phyloP scores from a whole-genome alignment of 2,797 vertebrate genomes.

The Avahi laniger region DNA sequence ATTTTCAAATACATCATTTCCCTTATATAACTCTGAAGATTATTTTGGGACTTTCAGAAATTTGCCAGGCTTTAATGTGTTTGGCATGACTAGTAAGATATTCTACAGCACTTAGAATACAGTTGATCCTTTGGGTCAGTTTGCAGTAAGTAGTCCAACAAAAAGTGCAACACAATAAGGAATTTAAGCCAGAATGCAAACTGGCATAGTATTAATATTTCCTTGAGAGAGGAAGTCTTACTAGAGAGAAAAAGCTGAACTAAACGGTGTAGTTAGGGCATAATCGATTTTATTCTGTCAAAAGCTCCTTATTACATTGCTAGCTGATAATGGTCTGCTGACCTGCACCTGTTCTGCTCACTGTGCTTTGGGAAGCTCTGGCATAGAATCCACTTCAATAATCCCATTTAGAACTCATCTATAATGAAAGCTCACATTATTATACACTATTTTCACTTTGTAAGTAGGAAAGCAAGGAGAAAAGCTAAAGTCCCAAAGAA shows the following conservation, averaged over 20 bases:
- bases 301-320: background rate
- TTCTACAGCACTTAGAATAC: background rate
- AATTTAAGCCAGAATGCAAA: background rate
- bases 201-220: background rate
- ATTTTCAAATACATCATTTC: slow-evolving; percentile 29
- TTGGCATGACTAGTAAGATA: background rate
- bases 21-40: slow-evolving; percentile 2
- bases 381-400: background rate
- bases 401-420: background rate
- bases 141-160: background rate
- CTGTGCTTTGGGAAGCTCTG: background rate
- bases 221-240: background rate
- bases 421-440: background rate
- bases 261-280: background rate
- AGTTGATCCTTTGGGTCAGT: background rate
- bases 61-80: background rate
- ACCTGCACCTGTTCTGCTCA: background rate
- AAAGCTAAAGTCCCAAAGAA: background rate
- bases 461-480: background rate
- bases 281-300: background rate
- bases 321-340: background rate
- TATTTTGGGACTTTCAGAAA: background rate
- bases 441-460: background rate
- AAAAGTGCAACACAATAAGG: background rate
- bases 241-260: background rate